Evolutionary conservation across 2,888 invertebrate genomes (phyloP).

Genomic region (Leptarthrus brevirostris): DNA sequence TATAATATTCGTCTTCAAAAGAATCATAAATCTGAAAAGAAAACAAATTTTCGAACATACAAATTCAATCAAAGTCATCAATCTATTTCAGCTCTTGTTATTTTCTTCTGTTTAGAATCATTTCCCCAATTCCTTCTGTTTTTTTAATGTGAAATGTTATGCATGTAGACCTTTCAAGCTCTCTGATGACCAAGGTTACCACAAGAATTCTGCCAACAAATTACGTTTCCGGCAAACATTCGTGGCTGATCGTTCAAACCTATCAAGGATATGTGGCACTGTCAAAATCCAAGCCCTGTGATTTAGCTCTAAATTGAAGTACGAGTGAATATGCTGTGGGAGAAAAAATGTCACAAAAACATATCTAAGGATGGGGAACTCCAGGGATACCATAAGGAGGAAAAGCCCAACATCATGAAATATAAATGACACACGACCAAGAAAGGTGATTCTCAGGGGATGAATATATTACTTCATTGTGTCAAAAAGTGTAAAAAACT

Average conservation of each 20-base stretch:
- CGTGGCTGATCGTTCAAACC: constrained; percentile 2
- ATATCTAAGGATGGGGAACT: constrained; percentile 6
- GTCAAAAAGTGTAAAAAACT: constrained; percentile 54
- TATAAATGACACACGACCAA: constrained; percentile 55
- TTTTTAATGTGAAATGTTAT: constrained; percentile 33
- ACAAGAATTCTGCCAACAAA: constrained; percentile 1
- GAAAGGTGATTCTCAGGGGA: constrained; percentile 61
- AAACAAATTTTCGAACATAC: constrained; percentile 37
- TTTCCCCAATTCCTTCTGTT: not conserved
- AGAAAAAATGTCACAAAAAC: constrained; percentile 41
- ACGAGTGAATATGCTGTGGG: constrained; percentile 22
- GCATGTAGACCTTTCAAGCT: constrained; percentile 6
- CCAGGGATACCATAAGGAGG: constrained; percentile 10
- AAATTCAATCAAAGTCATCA: constrained; percentile 49
- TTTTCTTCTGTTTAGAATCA: constrained; percentile 11
- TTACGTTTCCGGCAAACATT: not conserved
- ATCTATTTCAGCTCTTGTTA: constrained; percentile 42
- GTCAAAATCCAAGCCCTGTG: constrained; percentile 39
- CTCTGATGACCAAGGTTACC: constrained; percentile 8
- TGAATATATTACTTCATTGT: constrained; percentile 64
- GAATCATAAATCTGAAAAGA: constrained; percentile 16
- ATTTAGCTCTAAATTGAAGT: constrained; percentile 20
- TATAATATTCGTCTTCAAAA: too few relatives aligned
- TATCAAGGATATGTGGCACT: constrained; percentile 6
- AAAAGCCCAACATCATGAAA: constrained; percentile 54